Conservation (phyloP, 2,797 vertebrate genomes). For the Garrulus glandarius region DNA sequence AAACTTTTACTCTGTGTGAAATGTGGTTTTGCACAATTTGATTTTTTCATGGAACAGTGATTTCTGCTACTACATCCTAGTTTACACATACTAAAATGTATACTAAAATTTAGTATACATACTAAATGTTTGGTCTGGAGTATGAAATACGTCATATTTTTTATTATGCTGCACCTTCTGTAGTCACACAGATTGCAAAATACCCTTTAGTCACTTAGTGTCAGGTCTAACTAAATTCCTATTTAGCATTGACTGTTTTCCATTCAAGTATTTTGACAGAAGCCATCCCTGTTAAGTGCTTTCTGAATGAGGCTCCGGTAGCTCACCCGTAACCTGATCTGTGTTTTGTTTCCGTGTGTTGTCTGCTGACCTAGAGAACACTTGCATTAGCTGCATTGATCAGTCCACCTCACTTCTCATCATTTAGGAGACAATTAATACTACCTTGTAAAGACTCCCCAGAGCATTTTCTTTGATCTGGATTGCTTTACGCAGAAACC, state of each 20-base stretch:
- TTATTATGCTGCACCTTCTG: neutral
- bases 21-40: neutral
- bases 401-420: slow-evolving; percentile 57
- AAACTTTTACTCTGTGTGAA: neutral
- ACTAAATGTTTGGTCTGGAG: neutral
- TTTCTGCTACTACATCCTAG: neutral
- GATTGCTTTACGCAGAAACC: slow-evolving; percentile 65
- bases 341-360: slow-evolving; percentile 55
- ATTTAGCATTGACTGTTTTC: neutral
- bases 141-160: neutral
- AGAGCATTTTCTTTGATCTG: slow-evolving; percentile 53
- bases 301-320: neutral
- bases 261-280: slow-evolving; percentile 24
- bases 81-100: neutral
- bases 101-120: too few species aligned
- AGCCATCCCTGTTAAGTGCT: slow-evolving; percentile 25
- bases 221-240: neutral
- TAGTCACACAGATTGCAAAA: neutral
- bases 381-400: slow-evolving; percentile 72
- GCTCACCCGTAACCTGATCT: slow-evolving; percentile 53
- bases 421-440: slow-evolving; percentile 75
- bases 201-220: neutral
- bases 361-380: slow-evolving; percentile 61
- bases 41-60: neutral
- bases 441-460: slow-evolving; percentile 65